These are phyloP conservation scores for Trachymyrmex septentrionalis DNA, from an alignment of 1,140 invertebrate species.

Conservation along the genomic window DNA sequence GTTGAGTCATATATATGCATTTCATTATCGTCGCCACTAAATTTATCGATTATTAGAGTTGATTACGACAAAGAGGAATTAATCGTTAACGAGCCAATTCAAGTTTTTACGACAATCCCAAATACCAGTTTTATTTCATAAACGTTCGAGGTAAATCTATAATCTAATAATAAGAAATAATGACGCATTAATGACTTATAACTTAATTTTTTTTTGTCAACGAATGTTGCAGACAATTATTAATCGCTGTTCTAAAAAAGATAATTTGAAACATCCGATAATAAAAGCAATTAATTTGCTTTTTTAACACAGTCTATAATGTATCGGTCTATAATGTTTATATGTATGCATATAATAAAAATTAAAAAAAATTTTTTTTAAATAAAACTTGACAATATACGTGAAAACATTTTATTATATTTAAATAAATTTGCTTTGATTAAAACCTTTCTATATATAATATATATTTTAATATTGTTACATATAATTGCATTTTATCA, in stretches of 20 bases:
- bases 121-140: not conserved
- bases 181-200: not conserved
- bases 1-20: not conserved
- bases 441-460: not conserved
- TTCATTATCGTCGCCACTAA: slow-evolving; percentile 23
- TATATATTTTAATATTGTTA: not conserved
- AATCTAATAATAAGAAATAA: no score
- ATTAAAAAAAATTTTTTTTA: not conserved
- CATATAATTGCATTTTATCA: not conserved
- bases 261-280: not conserved
- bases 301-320: not conserved
- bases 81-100: slow-evolving; percentile 30
- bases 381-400: not conserved
- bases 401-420: not conserved
- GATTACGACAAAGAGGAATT: slow-evolving; percentile 24
- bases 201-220: slow-evolving; percentile 29
- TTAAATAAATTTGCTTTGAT: not conserved
- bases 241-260: slow-evolving; percentile 2
- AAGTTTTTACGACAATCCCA: not conserved
- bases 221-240: not conserved
- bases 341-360: not conserved
- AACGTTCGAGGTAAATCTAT: not conserved
- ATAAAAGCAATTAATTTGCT: no score
- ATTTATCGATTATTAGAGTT: slow-evolving; percentile 20
- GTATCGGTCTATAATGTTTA: no score